Evolutionary conservation across 2,888 invertebrate species (phyloP).

Genomic region (Margaritifera margaritifera): DNA sequence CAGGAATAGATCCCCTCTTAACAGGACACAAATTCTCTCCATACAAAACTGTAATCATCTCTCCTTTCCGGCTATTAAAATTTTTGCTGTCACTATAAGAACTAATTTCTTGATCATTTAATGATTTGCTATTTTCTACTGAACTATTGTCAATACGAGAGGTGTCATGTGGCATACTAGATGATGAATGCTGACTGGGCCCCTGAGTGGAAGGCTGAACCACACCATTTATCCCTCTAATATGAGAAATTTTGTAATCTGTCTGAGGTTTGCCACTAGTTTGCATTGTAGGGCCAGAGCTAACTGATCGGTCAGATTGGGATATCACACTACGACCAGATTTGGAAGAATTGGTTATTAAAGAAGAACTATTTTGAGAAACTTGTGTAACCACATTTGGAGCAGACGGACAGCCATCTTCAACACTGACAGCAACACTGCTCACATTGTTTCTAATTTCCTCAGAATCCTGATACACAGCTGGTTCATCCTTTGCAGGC

Average conservation of each 20-base stretch:
- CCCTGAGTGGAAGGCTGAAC: conserved; percentile 19
- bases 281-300: neutral
- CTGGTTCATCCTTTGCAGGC: conserved; percentile 4
- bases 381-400: conserved; percentile 9
- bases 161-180: neutral
- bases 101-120: no score
- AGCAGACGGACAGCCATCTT: conserved; percentile 10
- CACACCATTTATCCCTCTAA: conserved; percentile 32
- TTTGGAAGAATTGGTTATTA: conserved; percentile 3
- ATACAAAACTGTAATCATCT: conserved; percentile 28
- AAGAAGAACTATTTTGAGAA: conserved; percentile 11
- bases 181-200: neutral
- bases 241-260: conserved; percentile 14
- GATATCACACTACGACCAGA: neutral
- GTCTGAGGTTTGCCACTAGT: neutral
- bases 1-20: conserved; percentile 24
- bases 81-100: no score
- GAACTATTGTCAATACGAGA: no score
- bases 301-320: neutral
- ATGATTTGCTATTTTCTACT: no score
- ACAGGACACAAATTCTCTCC: conserved; percentile 34
- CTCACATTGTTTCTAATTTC: conserved; percentile 9
- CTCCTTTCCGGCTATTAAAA: no score
- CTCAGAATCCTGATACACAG: conserved; percentile 8
- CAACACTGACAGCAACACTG: conserved; percentile 1